Evolutionary conservation across 1,140 invertebrate genomes (phyloP).

Genomic region (Habropoda laboriosa): DNA sequence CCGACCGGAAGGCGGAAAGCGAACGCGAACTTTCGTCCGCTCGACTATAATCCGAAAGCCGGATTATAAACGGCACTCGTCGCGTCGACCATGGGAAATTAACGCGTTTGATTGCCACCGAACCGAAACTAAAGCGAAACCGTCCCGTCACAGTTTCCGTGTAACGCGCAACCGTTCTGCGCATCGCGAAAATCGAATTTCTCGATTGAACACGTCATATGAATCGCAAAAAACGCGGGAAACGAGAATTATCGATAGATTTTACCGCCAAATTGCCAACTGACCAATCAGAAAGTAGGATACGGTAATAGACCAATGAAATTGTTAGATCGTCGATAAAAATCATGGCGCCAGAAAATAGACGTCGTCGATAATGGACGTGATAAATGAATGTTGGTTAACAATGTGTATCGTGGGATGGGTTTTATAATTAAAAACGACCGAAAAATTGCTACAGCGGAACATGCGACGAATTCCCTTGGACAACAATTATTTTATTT

Average conservation of each 20-base stretch:
- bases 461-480: not conserved
- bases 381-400: not conserved
- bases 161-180: not conserved
- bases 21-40: not conserved
- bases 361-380: not conserved
- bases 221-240: constrained; percentile 11
- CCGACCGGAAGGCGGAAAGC: constrained; percentile 27
- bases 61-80: constrained; percentile 21
- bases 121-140: constrained; percentile 16
- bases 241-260: not conserved
- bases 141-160: not conserved
- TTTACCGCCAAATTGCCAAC: too few species aligned
- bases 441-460: not conserved
- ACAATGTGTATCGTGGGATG: too few species aligned
- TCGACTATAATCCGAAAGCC: not conserved
- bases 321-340: not conserved
- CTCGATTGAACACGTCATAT: not conserved
- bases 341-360: not conserved
- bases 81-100: constrained; percentile 26
- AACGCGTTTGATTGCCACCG: constrained; percentile 14
- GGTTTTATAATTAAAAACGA: too few species aligned
- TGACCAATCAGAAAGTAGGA: not conserved
- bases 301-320: not conserved
- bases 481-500: not conserved
- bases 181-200: constrained; percentile 16